Base-by-base conservation (phyloP, 1,140 invertebrate genomes). In the Daktulosphaira vitifoliae region DNA sequence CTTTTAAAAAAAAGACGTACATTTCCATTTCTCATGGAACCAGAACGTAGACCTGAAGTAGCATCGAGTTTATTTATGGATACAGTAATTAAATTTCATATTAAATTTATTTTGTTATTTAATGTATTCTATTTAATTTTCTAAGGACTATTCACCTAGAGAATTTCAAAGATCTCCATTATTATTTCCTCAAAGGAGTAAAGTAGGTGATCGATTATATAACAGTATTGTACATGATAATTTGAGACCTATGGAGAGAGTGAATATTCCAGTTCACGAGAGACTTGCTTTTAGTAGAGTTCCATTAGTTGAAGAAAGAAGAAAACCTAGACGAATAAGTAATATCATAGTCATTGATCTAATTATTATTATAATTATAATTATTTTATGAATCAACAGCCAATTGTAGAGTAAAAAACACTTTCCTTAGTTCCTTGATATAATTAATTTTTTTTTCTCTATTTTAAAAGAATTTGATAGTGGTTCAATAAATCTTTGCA, bases 261-360 rank as follows among this genome's bases (percentile, higher is more conserved):
- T 62, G 29, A 42, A 42, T 15, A 13, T 62, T 46, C 42, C 56
- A 22, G 42, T 62, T 62, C 56, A 62, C 22, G 56, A 62, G 7
- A 26, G 56, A 62, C 56, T 62, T 15, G 13, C 26, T 8, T 11
- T 62, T 5, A 25, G 18, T 13, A 46, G 56, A 62, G 42, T 48
- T 48, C 56, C 42, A 44, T 1, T 48, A 15, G 16, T 48, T 3
- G 56, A 62, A 48, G 56, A 62, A 7, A 48, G 56, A 46, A 46
- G 56, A 2, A 62, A 23, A 46, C 29, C 44, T 46, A 62, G 56
- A 37, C 44, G 25, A 62, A n/a, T 38, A 62, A 48, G 56, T 62
- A 48, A 25, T 13, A 16, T 18, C 13, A 56, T 16, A 6, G 39
- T 2, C 2, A 56, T 26, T 15, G 2, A 29, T 16, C 2, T 29